Evolutionary conservation across 2,113 vertebrate species (phyloP), one percentile per base, ranked within the genome.

Genomic region (Trogon surrucura): DNA sequence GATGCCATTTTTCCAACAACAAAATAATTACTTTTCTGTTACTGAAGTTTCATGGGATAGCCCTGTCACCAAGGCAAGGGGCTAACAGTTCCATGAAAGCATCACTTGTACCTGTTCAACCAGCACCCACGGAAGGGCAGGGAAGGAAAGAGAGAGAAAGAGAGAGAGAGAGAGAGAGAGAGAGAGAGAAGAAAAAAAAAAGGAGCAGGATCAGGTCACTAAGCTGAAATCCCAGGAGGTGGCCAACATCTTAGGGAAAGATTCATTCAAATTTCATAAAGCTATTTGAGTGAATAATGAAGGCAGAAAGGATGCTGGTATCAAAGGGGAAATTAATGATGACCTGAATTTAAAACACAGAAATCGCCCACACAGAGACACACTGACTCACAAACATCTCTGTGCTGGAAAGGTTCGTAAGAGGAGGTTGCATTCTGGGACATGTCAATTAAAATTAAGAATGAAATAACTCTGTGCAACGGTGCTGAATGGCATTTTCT

Each of bases 371-470:
- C 92, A 78, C 44, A 26, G 62, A 70, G 60, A 48, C 48, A 71
- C 73, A 26, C 65, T 29, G 87, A 36, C 92, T 94, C 85, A 44
- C 57, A 77, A 51, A n/a, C 62, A 62, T 47, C 83, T 19, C 80
- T 6, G 61, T 3, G 32, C 89, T 1, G 13, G 16, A 53, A 4
- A 32, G 32, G 18, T 25, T 38, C 7, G 4, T 51, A 60, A 58
- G 80, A 71, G 73, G 36, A 58, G 72, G 92, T 5, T 91, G 95
- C 92, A 96, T 96, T 96, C 96, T 97, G 96, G 95, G 93, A 95
- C 78, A 73, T 9, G 96, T 93, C 96, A 96, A 94, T 96, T 96
- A 95, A 95, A 96, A 96, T 97, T 96, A 96, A 87, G 93, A 95
- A 93, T 82, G 77, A 96, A 96, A 89, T 94, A 96, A 94, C 96